Conservation (phyloP, 2,888 invertebrate species). For the Cremastinae sp. region DNA sequence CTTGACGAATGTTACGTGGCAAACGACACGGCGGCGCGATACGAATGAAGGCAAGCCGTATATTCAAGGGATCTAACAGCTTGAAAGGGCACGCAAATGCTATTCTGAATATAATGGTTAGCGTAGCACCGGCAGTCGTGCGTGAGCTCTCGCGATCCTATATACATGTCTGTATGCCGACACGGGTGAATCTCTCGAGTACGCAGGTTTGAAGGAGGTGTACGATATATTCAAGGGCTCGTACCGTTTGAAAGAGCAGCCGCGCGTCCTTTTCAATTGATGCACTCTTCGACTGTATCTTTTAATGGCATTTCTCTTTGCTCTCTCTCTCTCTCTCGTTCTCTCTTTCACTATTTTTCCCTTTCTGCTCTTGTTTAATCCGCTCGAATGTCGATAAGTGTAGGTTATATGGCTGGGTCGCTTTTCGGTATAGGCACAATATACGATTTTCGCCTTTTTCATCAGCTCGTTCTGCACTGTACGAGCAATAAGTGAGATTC, state of each 20-base stretch:
- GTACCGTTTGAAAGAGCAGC: slow-evolving; percentile 37
- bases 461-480: too few relatives aligned
- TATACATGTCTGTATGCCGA: too few relatives aligned
- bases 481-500: too few relatives aligned
- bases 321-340: slow-evolving; percentile 10
- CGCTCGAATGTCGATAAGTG: not conserved
- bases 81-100: slow-evolving; percentile 42
- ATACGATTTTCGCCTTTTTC: too few relatives aligned
- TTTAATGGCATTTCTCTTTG: slow-evolving; percentile 18
- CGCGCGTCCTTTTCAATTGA: slow-evolving; percentile 69
- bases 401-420: too few relatives aligned
- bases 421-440: too few relatives aligned
- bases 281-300: slow-evolving; percentile 68
- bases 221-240: slow-evolving; percentile 10
- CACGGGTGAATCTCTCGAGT: too few relatives aligned
- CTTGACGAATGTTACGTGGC: slow-evolving; percentile 18
- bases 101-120: too few relatives aligned
- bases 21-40: slow-evolving; percentile 29
- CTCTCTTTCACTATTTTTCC: not conserved
- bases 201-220: not conserved
- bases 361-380: not conserved
- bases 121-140: not conserved
- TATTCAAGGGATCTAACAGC: slow-evolving; percentile 33
- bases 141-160: too few relatives aligned
- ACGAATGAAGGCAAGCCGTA: slow-evolving; percentile 26